phyloP scores from a whole-genome alignment of 2,888 invertebrate genomes.

The Microctonus brassicae region DNA sequence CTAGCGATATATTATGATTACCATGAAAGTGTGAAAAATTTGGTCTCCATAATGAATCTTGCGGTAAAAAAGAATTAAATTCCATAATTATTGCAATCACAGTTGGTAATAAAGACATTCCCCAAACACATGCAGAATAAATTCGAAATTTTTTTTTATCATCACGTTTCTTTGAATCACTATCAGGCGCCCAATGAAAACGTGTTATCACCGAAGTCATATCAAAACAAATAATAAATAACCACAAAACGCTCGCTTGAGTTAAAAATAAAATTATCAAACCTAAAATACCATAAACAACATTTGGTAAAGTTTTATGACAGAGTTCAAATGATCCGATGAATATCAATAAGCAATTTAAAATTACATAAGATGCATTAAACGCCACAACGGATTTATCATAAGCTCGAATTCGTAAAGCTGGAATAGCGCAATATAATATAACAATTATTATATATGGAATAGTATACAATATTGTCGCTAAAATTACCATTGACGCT shows the following conservation, averaged over 20 bases:
- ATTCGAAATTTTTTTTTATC: conserved; percentile 53
- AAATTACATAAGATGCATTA: conserved; percentile 50
- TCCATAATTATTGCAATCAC: conserved; percentile 52
- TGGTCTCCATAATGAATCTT: conserved; percentile 51
- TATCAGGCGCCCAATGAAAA: conserved; percentile 54
- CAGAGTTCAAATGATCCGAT: conserved; percentile 53
- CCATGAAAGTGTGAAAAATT: conserved; percentile 52
- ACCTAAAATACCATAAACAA: conserved; percentile 47
- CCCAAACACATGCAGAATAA: conserved; percentile 49
- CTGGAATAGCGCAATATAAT: conserved; percentile 49
- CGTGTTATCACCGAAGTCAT: conserved; percentile 60
- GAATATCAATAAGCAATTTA: conserved; percentile 49
- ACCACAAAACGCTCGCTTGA: conserved; percentile 55
- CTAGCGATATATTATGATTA: conserved; percentile 44
- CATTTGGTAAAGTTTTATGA: conserved; percentile 42
- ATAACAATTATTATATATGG: conserved; percentile 53
- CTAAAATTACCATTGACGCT: conserved; percentile 55
- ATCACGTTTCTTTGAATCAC: conserved; percentile 43
- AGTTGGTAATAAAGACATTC: conserved; percentile 46
- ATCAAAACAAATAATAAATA: conserved; percentile 61
- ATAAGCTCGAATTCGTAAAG: conserved; percentile 53
- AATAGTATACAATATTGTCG: conserved; percentile 57
- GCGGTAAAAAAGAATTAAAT: conserved; percentile 52
- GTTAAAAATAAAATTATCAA: conserved; percentile 54
- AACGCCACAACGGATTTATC: conserved; percentile 55